Evolutionary conservation across 2,888 invertebrate species (phyloP), one percentile per base, ranked within the genome.

Genomic region (Trichacis sp.): DNA sequence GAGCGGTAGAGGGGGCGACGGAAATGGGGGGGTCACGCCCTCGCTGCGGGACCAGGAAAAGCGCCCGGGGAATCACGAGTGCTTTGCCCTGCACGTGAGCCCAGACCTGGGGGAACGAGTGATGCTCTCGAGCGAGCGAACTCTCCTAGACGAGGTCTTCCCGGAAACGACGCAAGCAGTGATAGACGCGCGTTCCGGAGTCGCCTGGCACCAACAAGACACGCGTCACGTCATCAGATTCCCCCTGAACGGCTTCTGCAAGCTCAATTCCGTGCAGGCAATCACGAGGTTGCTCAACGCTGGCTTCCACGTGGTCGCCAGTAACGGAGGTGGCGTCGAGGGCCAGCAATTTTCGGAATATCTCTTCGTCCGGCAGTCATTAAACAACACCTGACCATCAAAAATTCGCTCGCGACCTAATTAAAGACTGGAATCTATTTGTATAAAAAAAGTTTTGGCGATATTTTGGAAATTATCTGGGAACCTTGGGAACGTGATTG

Each of bases 271-370:
- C n/a, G 90, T 95, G 67, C 94, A 95, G 85, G 94, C 93, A 64
- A 91, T 95, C 76, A 92, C 93, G 70, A 89, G 93, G 80, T 88
- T 94, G 46, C 85, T 94, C 45, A 93, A 93, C 80, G 89, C 91
- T 65, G 91, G 92, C 51, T 95, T 94, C 84, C 88, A 88, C 71
- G 88, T 95, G 61, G 91, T 91, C 49, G 94, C 94, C 19, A 93
- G 94, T 79, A 93, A 92, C 75, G 94, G 94, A 0, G 94, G 94
- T 15, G 94, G 94, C 2, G 94, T 94, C 33, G 94, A 95, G 80
- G 93, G 94, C 3, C 94, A 94, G 80, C 94, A 94, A 85, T 95
- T 94, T 86, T 93, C 93, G 76, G 95, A 95, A 86, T 95, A 94
- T 85, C 87, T 95, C 77, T 92, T 95, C 83, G 90, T 92, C 64